Base-by-base conservation (phyloP, 2,113 vertebrate species). In the Clinocottus analis region DNA sequence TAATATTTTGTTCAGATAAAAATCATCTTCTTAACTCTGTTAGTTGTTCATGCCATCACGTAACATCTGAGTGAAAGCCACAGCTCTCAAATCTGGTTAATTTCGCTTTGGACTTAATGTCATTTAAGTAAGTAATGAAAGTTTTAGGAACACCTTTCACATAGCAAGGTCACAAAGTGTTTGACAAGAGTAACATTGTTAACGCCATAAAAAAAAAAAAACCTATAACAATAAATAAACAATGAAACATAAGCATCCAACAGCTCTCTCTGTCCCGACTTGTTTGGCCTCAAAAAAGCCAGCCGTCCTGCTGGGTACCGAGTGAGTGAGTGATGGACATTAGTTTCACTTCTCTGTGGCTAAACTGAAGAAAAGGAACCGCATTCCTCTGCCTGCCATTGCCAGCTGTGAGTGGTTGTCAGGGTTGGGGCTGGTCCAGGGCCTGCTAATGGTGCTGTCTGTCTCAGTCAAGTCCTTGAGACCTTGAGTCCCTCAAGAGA, bases 401-500 rank as follows among this genome's bases (percentile, higher is more conserved):
- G 77, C 80, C 81, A 84, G 77, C 81, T 74, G 75, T 84, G 84
- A 90, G 84, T 75, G 85, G 79, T 76, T 90, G 85, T 90, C 86
- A 88, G 84, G 77, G 79, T 31, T 72, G 84, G 83, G 83, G 56
- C 83, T 82, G 73, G 77, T 90, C 87, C 86, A 77, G 62, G 65
- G 80, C 74, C 69, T 78, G 68, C 72, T 91, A 91, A 92, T 91
- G 86, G 77, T 85, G 75, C 87, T 87, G 84, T 90, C 87, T 86
- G 87, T 90, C 85, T 90, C 77, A 74, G 83, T 90, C 86, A 85
- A 85, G 73, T 85, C 72, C 73, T 76, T 74, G 29, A 83, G 64
- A 68, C 55, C 65, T 85, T 8, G 35, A 80, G 74, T 90, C 70
- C 82, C 79, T 79, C 67, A 72, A 72, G 81, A 86, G 60, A 85